Evolutionary conservation across 2,888 invertebrate genomes (phyloP).

Genomic region (Drosophila flavopinicola): DNA sequence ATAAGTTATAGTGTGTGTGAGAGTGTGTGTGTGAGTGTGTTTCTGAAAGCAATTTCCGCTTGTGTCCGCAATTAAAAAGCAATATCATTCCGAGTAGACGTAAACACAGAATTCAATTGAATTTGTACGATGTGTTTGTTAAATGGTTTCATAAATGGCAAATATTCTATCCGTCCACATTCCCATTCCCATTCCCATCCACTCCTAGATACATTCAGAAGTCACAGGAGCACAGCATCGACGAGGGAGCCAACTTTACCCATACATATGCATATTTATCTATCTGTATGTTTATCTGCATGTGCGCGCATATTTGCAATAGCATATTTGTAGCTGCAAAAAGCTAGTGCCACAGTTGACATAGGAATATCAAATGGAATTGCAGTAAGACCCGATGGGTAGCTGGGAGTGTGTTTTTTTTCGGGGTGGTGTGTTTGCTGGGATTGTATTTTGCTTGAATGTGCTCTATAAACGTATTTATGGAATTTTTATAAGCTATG

Average conservation of each 20-base stretch:
- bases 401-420: not conserved
- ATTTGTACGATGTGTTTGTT: constrained; percentile 80
- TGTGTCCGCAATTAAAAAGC: constrained; percentile 82
- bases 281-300: constrained; percentile 13
- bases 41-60: constrained; percentile 77
- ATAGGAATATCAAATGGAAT: too few species aligned
- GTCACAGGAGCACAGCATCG: constrained; percentile 36
- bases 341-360: constrained; percentile 47
- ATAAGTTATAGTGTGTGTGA: constrained; percentile 8
- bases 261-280: constrained; percentile 5
- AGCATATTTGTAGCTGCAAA: constrained; percentile 38
- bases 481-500: constrained; percentile 64
- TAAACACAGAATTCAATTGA: constrained; percentile 72
- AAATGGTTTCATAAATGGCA: constrained; percentile 77
- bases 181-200: constrained; percentile 11
- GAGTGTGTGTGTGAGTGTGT: constrained; percentile 25
- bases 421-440: constrained; percentile 4
- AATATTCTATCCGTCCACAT: constrained; percentile 39
- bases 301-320: constrained; percentile 27
- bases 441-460: constrained; percentile 33
- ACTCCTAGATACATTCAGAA: constrained; percentile 21
- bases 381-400: constrained; percentile 9
- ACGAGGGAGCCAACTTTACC: constrained; percentile 7
- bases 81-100: constrained; percentile 67
- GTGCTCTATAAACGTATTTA: constrained; percentile 75